Evolutionary conservation across 2,888 invertebrate genomes (phyloP).

Genomic region (Eilema griseolum): DNA sequence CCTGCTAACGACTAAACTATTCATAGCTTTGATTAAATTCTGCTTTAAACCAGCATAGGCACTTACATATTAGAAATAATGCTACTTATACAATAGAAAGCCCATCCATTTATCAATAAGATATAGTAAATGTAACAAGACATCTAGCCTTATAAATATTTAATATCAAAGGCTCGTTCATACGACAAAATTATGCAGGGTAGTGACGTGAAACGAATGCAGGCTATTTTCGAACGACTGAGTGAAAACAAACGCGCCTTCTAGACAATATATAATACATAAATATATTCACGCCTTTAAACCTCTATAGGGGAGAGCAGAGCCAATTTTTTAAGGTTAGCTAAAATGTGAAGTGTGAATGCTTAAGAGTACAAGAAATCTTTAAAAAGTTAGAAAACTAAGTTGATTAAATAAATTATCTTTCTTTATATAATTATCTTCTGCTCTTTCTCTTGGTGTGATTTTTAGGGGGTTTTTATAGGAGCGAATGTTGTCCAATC

Average conservation of each 20-base stretch:
- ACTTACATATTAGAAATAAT: neutral
- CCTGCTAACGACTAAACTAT: neutral
- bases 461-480: no score
- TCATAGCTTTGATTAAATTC: neutral
- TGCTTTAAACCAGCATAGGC: neutral
- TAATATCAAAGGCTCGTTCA: slow-evolving; percentile 19
- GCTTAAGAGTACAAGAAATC: no score
- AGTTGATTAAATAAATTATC: no score
- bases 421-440: no score
- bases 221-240: neutral
- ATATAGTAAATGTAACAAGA: slow-evolving; percentile 20
- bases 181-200: slow-evolving; percentile 23
- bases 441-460: no score
- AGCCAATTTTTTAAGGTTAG: neutral
- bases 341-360: neutral
- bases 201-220: slow-evolving; percentile 21
- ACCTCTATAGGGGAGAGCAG: no score
- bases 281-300: no score
- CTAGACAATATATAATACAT: neutral
- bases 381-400: no score
- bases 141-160: slow-evolving; percentile 24
- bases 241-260: neutral
- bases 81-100: neutral
- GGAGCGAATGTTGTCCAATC: no score
- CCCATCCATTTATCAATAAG: slow-evolving; percentile 15